Conservation (phyloP, 2,113 vertebrate genomes). For the Gobiocypris rarus region DNA sequence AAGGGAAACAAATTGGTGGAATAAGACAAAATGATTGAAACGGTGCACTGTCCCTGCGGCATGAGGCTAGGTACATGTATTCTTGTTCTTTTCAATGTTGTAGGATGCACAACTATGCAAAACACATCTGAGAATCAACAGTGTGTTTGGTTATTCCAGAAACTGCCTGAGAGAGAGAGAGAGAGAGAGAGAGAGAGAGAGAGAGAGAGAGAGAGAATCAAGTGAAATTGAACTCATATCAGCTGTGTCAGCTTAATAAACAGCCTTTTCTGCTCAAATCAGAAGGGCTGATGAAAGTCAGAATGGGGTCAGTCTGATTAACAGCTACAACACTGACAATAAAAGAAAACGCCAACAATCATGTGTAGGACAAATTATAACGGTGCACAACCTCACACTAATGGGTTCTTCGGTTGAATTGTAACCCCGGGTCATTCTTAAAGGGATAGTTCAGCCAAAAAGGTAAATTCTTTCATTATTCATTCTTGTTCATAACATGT, state of each 20-base stretch:
- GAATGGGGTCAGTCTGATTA: constrained; percentile 31
- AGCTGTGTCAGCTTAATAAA: constrained; percentile 38
- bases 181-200: too few species aligned
- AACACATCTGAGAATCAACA: neutral
- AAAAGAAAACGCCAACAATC: constrained; percentile 27
- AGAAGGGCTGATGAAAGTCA: constrained; percentile 21
- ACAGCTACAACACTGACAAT: neutral
- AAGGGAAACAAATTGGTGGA: constrained; percentile 20
- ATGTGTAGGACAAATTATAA: constrained; percentile 9
- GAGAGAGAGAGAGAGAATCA: neutral
- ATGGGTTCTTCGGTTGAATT: neutral
- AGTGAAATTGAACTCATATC: constrained; percentile 24
- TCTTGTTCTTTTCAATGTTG: constrained; percentile 33
- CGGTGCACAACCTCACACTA: neutral
- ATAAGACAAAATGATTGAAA: constrained; percentile 2
- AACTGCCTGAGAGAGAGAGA: constrained; percentile 6
- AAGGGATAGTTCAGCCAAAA: neutral
- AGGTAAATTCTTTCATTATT: neutral
- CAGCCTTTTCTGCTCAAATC: constrained; percentile 37
- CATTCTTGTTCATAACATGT: neutral
- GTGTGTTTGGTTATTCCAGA: constrained; percentile 30
- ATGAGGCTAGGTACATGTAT: constrained; percentile 39
- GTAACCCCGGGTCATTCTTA: neutral
- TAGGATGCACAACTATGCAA: constrained; percentile 33
- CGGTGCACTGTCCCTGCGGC: neutral